phyloP scores from a whole-genome alignment of 2,113 vertebrate genomes.

The Gallinago media region DNA sequence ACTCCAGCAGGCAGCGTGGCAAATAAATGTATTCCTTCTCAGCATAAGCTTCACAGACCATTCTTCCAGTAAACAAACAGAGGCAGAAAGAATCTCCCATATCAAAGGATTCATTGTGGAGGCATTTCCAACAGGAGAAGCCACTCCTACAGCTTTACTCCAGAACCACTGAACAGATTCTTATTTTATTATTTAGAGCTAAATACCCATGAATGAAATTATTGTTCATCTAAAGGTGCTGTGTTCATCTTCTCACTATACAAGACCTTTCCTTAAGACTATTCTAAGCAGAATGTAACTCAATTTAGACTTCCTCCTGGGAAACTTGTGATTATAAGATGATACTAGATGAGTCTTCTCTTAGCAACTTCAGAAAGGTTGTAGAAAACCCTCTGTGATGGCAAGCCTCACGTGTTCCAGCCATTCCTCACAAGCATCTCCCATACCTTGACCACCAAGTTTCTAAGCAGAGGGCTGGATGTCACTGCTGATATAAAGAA shows the following conservation, averaged over 20 bases:
- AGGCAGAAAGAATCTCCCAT: not conserved
- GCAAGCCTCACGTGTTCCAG: not conserved
- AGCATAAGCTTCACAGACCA: not conserved
- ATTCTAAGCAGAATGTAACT: not conserved
- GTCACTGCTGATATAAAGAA: not conserved
- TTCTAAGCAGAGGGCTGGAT: not conserved
- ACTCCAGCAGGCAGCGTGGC: not conserved
- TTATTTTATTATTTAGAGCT: not conserved
- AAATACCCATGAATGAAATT: not conserved
- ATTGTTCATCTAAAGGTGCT: not conserved
- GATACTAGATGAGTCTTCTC: not conserved
- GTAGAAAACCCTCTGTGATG: not conserved
- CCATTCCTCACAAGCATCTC: not conserved
- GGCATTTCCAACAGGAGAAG: not conserved
- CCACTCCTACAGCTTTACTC: not conserved
- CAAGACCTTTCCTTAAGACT: not conserved
- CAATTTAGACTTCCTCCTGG: not conserved
- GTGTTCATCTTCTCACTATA: not conserved
- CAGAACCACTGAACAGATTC: not conserved
- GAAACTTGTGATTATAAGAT: not conserved
- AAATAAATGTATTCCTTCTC: not conserved
- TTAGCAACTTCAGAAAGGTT: not conserved
- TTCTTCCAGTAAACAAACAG: not conserved
- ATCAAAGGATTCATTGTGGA: not conserved
- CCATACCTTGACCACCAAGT: not conserved